These are phyloP conservation scores for Eupristina koningsbergeri DNA, from an alignment of 1,140 invertebrate species.

Conservation along the genomic window DNA sequence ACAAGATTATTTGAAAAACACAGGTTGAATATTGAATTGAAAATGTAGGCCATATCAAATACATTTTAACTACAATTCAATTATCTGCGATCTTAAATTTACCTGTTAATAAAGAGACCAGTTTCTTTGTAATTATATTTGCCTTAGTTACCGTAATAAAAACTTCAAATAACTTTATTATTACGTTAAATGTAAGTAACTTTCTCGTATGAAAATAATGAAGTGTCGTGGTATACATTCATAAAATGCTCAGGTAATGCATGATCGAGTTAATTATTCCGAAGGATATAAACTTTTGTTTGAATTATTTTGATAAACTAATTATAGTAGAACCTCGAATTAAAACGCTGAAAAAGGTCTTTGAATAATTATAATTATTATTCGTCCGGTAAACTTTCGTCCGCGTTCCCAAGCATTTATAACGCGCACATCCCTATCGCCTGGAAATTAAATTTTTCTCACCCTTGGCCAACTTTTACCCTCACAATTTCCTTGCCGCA, in stretches of 20 bases:
- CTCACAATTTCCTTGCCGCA: not conserved
- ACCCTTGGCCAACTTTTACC: not conserved
- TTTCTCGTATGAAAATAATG: too few species aligned
- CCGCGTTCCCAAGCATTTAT: not conserved
- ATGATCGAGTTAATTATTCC: not conserved
- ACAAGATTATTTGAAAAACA: too few species aligned
- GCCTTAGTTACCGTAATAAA: too few species aligned
- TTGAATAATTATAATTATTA: not conserved
- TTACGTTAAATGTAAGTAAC: too few species aligned
- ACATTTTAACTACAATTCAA: too few species aligned
- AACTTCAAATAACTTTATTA: too few species aligned
- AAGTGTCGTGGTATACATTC: too few species aligned
- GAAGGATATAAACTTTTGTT: not conserved
- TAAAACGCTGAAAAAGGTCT: not conserved
- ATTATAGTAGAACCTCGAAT: not conserved
- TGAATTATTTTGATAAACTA: not conserved
- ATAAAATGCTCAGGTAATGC: not conserved
- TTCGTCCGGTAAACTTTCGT: not conserved
- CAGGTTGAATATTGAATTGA: too few species aligned
- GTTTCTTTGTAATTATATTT: too few species aligned
- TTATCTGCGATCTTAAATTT: too few species aligned
- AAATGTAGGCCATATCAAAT: too few species aligned
- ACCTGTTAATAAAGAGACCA: too few species aligned
- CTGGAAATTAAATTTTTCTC: slow-evolving; percentile 1
- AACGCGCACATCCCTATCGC: not conserved